Conservation (phyloP, 2,113 vertebrate species). For the Melanerpes aurifrons region DNA sequence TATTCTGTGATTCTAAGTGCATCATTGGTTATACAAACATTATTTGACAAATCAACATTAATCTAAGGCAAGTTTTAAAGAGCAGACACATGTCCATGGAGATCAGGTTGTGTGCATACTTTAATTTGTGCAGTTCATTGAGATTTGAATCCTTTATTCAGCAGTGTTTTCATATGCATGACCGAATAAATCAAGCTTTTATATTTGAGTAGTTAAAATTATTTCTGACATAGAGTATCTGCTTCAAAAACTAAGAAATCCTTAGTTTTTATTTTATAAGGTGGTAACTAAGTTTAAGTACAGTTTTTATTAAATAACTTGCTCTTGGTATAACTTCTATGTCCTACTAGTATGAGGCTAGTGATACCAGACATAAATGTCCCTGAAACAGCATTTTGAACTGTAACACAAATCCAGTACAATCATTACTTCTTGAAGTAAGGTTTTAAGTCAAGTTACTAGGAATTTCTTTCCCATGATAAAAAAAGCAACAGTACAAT, state of each 20-base stretch:
- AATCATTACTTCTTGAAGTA: background rate
- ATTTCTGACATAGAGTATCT: background rate
- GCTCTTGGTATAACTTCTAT: background rate
- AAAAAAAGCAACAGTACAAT: background rate
- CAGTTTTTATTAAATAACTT: background rate
- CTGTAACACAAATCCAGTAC: background rate
- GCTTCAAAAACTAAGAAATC: background rate
- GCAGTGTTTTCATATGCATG: background rate
- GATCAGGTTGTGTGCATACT: background rate
- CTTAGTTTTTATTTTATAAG: background rate
- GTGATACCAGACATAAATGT: background rate
- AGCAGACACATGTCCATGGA: background rate
- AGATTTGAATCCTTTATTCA: background rate
- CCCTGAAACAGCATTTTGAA: background rate
- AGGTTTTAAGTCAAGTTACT: background rate
- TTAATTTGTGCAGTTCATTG: background rate
- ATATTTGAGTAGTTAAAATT: background rate
- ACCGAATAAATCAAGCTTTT: background rate
- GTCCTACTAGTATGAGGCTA: background rate
- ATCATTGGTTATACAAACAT: background rate
- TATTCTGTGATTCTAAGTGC: background rate
- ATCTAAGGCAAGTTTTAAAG: background rate
- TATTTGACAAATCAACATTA: background rate
- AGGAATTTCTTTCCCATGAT: background rate
- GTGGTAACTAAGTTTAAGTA: background rate